phyloP scores from a whole-genome alignment of 2,113 vertebrate species.

The Pseudolaguvia tuberculata region DNA sequence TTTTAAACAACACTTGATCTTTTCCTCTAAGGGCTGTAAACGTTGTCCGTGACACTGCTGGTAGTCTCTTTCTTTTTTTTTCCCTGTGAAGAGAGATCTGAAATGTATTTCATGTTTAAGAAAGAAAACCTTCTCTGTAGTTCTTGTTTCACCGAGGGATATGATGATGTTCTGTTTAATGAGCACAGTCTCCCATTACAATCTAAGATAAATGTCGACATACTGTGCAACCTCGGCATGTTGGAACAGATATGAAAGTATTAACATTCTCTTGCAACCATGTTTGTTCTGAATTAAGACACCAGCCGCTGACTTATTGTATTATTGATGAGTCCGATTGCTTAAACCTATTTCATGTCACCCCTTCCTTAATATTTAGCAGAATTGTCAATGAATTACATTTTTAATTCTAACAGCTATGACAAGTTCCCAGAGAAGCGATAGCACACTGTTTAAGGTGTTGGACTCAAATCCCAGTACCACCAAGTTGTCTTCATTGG shows the following conservation, averaged over 20 bases:
- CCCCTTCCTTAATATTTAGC: background rate
- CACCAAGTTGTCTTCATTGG: no score
- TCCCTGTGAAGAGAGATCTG: background rate
- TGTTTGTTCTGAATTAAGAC: background rate
- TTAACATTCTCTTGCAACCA: no score
- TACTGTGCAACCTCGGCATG: no score
- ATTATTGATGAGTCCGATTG: slow-evolving; percentile 2
- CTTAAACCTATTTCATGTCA: slow-evolving; percentile 4
- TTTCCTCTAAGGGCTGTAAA: slow-evolving; percentile 6
- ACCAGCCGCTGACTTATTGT: background rate
- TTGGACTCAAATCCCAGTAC: no score
- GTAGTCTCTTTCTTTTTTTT: background rate
- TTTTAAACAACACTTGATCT: slow-evolving; percentile 5
- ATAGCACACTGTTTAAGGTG: no score
- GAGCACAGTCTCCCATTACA: background rate
- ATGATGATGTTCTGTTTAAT: background rate
- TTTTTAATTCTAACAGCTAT: no score
- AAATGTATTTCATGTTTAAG: slow-evolving; percentile 8
- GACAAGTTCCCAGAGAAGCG: no score
- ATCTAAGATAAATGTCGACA: background rate
- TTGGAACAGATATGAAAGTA: no score
- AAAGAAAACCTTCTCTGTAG: background rate
- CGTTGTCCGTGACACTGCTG: background rate
- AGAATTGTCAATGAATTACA: background rate
- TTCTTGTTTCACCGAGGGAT: background rate